phyloP scores from a whole-genome alignment of 2,888 invertebrate genomes.

The Periphyllus acericola region DNA sequence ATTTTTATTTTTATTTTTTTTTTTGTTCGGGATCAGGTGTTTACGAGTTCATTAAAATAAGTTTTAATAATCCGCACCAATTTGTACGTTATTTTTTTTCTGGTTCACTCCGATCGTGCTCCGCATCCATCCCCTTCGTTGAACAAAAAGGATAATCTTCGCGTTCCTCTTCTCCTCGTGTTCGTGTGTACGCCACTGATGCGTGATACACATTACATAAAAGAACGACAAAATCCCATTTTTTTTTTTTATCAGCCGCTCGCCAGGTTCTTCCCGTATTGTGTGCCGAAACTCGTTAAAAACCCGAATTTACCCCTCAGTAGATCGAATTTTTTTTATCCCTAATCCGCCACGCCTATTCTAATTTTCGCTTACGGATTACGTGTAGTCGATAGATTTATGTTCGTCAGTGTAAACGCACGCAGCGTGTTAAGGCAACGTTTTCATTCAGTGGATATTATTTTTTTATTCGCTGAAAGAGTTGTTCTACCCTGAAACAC shows the following conservation, averaged over 20 bases:
- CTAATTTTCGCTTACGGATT: conserved; percentile 29
- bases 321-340: conserved; percentile 15
- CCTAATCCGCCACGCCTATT: conserved; percentile 22
- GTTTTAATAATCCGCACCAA: conserved; percentile 7
- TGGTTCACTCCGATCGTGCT: conserved; percentile 3
- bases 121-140: background rate
- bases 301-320: conserved; percentile 36
- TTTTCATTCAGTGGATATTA: background rate
- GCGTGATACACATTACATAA: background rate
- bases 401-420: background rate
- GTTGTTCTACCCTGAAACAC: background rate
- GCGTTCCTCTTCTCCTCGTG: background rate
- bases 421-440: background rate
- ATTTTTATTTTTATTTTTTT: too few relatives aligned
- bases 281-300: conserved; percentile 41
- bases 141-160: conserved; percentile 33
- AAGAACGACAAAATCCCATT: conserved; percentile 31
- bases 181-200: background rate
- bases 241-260: conserved; percentile 21
- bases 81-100: background rate
- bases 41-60: conserved; percentile 34
- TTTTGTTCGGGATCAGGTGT: background rate
- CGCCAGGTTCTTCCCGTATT: conserved; percentile 18
- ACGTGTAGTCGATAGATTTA: conserved; percentile 26
- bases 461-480: background rate